Evolutionary conservation across 2,888 invertebrate species (phyloP).

Genomic region (Erannis defoliaria): DNA sequence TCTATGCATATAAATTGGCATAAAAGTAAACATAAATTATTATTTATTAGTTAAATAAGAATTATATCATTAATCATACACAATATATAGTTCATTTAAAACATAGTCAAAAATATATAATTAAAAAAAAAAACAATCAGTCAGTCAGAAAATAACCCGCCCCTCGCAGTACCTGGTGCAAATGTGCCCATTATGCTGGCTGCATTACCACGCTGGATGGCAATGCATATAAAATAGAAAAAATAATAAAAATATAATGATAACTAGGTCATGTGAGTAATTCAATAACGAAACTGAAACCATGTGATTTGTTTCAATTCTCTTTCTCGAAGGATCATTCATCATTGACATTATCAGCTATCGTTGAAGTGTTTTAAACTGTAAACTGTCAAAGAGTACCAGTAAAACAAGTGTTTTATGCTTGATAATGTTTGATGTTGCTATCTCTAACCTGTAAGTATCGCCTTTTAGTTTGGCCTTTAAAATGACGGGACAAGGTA

Average conservation of each 20-base stretch:
- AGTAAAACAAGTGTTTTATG: conserved; percentile 23
- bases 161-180: too few relatives aligned
- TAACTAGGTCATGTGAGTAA: conserved; percentile 42
- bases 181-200: too few relatives aligned
- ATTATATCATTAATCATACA: too few relatives aligned
- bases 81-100: too few relatives aligned
- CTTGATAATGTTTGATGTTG: conserved; percentile 19
- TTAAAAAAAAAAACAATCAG: too few relatives aligned
- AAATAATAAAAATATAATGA: background rate
- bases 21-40: too few relatives aligned
- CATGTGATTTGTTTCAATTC: conserved; percentile 34
- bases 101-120: too few relatives aligned
- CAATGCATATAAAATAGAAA: too few relatives aligned
- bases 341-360: conserved; percentile 41
- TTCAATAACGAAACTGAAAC: conserved; percentile 2
- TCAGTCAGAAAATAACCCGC: too few relatives aligned
- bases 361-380: conserved; percentile 36
- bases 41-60: too few relatives aligned
- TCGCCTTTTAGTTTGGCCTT: conserved; percentile 21
- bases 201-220: too few relatives aligned
- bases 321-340: conserved; percentile 34
- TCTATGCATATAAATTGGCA: too few relatives aligned
- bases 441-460: conserved; percentile 21
- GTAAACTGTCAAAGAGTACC: conserved; percentile 28
- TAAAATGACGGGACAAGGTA: conserved; percentile 28